A percentile compares a stretch with the other conserved stretches of the same genome.
Evolutionary conservation across 1,140 invertebrate species (phyloP).

Genomic region (Linepithema humile): DNA sequence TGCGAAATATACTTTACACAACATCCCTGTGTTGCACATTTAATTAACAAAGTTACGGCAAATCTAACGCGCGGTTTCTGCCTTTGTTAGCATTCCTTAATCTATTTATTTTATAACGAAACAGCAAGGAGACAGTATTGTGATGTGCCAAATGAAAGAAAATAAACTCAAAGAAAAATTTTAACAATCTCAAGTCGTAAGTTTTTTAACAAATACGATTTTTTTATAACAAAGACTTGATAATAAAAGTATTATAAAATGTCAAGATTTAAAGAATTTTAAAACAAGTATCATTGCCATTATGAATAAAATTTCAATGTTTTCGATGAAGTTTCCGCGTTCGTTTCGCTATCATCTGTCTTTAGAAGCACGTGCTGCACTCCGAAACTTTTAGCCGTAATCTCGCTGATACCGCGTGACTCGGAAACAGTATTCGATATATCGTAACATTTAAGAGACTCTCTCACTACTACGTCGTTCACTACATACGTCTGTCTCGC

Average conservation of each 20-base stretch:
- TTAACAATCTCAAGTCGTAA: background rate
- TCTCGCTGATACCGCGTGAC: background rate
- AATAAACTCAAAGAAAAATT: background rate
- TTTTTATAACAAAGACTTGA: background rate
- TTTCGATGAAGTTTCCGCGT: background rate
- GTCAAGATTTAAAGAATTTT: background rate
- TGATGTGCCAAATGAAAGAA: background rate
- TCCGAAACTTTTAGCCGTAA: background rate
- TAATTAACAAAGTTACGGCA: slow-evolving; percentile 37
- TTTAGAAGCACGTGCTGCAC: background rate
- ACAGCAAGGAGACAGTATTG: background rate
- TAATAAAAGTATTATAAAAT: no score
- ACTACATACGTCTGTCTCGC: background rate
- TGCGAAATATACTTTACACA: slow-evolving; percentile 34
- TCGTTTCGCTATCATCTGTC: background rate
- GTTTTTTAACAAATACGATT: background rate
- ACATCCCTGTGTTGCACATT: slow-evolving; percentile 22
- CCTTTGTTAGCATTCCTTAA: background rate
- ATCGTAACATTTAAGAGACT: slow-evolving; percentile 9
- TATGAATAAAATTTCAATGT: background rate
- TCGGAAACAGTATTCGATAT: background rate
- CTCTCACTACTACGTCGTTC: background rate
- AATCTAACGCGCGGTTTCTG: slow-evolving; percentile 5
- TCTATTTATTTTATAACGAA: background rate
- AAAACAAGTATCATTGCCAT: no score